phyloP scores from a whole-genome alignment of 1,140 invertebrate species.

The Oreohelix idahoensis region DNA sequence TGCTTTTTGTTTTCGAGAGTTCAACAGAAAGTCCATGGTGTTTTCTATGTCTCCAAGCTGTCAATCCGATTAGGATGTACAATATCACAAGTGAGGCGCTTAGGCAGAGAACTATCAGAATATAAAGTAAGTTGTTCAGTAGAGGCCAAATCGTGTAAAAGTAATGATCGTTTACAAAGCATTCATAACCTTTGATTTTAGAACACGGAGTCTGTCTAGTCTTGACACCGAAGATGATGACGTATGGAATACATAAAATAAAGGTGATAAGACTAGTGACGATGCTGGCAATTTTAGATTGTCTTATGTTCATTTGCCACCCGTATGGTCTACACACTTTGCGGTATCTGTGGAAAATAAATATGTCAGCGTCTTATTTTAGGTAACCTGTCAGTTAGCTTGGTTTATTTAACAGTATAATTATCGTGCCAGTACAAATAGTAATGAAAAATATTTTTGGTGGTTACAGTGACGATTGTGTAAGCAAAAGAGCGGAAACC shows the following conservation, averaged over 20 bases:
- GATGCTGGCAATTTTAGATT: background rate
- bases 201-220: background rate
- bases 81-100: background rate
- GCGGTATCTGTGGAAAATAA: background rate
- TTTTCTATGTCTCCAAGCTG: background rate
- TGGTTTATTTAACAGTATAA: no score
- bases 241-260: background rate
- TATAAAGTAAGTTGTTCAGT: background rate
- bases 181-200: slow-evolving; percentile 4
- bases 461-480: no score
- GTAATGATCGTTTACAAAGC: background rate
- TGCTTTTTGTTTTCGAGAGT: no score
- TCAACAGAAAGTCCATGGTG: no score
- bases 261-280: background rate
- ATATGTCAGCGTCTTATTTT: no score
- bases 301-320: background rate
- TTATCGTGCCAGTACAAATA: no score
- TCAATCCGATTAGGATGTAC: background rate
- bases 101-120: background rate
- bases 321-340: slow-evolving; percentile 6
- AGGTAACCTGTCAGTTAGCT: no score
- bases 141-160: slow-evolving; percentile 7
- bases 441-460: no score
- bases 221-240: background rate
- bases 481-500: no score